A percentile compares a stretch with the other conserved stretches of the same genome.
phyloP scores from a whole-genome alignment of 2,113 vertebrate genomes.

The Thamnophis sirtalis region DNA sequence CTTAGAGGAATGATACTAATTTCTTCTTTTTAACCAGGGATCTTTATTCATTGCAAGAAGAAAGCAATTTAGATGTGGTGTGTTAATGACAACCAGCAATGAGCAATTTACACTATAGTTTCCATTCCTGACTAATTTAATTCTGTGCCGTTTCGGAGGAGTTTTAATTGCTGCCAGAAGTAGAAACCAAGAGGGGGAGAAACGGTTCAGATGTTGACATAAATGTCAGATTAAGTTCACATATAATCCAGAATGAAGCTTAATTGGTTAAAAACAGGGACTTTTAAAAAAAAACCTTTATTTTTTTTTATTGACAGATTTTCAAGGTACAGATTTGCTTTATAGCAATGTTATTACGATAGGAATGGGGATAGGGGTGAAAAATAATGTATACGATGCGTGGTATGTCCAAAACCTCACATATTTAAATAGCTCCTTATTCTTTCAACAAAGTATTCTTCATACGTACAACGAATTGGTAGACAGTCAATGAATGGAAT shows the following conservation, averaged over 20 bases:
- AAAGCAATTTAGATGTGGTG: not conserved
- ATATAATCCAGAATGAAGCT: not conserved
- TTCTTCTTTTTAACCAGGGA: not conserved
- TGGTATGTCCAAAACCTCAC: not conserved
- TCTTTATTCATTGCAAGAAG: not conserved
- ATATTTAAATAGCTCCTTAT: not conserved
- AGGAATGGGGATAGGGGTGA: not conserved
- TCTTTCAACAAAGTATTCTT: not conserved
- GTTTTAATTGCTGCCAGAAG: constrained; percentile 4
- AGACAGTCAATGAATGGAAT: not conserved
- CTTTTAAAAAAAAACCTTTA: not conserved
- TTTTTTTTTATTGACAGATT: not conserved
- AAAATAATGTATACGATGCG: not conserved
- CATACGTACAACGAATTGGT: not conserved
- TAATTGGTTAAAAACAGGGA: not conserved
- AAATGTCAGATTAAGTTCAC: not conserved
- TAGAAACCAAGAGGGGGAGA: not conserved
- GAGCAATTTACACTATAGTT: not conserved
- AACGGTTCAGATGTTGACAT: not conserved
- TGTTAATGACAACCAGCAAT: not conserved
- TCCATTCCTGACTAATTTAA: not conserved
- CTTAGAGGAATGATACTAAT: not conserved
- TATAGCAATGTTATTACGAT: not conserved
- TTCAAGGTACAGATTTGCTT: not conserved
- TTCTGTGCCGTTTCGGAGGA: not conserved